Conservation (phyloP, 2,797 vertebrate genomes). For the Acrossocheilus wenchowensis region DNA sequence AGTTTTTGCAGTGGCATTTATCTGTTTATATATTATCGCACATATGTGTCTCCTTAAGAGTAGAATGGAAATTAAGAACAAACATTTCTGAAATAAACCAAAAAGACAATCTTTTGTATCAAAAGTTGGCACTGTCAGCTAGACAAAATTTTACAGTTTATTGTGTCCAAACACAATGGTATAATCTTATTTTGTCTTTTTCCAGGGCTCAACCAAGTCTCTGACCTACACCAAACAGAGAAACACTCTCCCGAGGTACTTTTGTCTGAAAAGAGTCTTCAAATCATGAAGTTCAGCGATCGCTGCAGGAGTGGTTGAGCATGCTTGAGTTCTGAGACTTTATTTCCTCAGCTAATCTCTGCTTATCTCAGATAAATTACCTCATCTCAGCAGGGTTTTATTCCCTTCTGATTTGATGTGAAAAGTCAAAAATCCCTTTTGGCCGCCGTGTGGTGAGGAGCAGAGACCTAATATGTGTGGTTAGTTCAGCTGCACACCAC, state of each 20-base stretch:
- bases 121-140: neutral
- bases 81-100: conserved; percentile 1
- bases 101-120: conserved; percentile 13
- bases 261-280: neutral
- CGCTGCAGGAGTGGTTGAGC: conserved; percentile 23
- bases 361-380: conserved; percentile 23
- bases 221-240: conserved; percentile 87
- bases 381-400: conserved; percentile 22
- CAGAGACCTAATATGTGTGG: conserved; percentile 22
- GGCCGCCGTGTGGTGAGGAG: conserved; percentile 26
- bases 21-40: conserved; percentile 3
- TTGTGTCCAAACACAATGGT: neutral
- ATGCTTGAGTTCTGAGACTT: conserved; percentile 16
- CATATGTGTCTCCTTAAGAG: neutral
- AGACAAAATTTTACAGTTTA: neutral
- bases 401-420: conserved; percentile 35
- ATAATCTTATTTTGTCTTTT: conserved; percentile 47
- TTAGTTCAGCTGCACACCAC: conserved; percentile 26
- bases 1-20: conserved; percentile 5
- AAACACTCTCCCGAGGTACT: conserved; percentile 88
- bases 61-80: neutral
- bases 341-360: conserved; percentile 29
- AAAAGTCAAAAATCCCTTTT: conserved; percentile 26
- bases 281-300: neutral
- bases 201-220: conserved; percentile 91